Evolutionary conservation across 2,888 invertebrate species (phyloP).

Genomic region (Amitus sp.): DNA sequence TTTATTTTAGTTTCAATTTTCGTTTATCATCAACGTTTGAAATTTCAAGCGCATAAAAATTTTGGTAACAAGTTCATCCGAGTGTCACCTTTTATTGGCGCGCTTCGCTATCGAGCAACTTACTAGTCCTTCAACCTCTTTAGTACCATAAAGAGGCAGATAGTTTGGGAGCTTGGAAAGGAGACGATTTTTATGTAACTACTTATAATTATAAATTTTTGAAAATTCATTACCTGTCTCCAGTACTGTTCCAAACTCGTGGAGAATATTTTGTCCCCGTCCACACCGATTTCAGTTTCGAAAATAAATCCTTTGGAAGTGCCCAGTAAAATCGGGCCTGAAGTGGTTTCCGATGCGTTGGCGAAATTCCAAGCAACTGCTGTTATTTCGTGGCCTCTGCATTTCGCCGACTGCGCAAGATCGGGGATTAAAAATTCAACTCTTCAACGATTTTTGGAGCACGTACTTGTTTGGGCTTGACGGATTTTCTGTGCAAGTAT

Average conservation of each 20-base stretch:
- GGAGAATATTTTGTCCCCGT: slow-evolving; percentile 85
- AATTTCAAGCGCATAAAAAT: too few relatives aligned
- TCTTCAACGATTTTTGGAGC: neutral
- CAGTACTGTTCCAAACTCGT: slow-evolving; percentile 81
- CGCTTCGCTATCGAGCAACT: too few relatives aligned
- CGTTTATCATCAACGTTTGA: too few relatives aligned
- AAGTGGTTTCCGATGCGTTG: slow-evolving; percentile 75
- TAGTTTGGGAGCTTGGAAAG: slow-evolving; percentile 76
- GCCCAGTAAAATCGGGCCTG: slow-evolving; percentile 88
- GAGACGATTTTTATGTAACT: slow-evolving; percentile 29
- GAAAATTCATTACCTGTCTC: slow-evolving; percentile 76
- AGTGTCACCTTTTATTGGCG: too few relatives aligned
- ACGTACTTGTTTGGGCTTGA: slow-evolving; percentile 74
- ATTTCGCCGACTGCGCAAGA: slow-evolving; percentile 68
- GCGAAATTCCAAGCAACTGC: slow-evolving; percentile 90
- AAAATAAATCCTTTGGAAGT: slow-evolving; percentile 90
- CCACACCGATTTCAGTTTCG: slow-evolving; percentile 86
- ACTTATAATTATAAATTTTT: slow-evolving; percentile 18
- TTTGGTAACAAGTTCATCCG: too few relatives aligned
- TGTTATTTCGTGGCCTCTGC: slow-evolving; percentile 84
- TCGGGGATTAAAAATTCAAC: too few relatives aligned
- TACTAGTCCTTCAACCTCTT: slow-evolving; percentile 82
- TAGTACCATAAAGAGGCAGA: slow-evolving; percentile 77
- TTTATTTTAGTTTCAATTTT: too few relatives aligned
- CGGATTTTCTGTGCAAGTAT: slow-evolving; percentile 81